Base-by-base conservation (phyloP, 2,113 vertebrate genomes). In the Lepus europaeus region DNA sequence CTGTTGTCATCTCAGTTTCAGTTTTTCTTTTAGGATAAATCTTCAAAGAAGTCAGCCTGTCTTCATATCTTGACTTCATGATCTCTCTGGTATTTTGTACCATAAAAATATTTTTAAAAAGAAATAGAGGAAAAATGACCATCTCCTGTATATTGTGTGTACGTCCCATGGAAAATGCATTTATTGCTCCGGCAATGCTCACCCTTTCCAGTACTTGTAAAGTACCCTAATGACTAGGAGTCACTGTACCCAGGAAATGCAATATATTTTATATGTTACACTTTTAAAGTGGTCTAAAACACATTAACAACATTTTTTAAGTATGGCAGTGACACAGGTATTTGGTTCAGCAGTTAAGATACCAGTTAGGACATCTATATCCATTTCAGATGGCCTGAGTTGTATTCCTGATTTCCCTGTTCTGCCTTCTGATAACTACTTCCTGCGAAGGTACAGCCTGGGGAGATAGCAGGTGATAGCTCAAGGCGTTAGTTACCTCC, bases 11-110 rank as follows among this genome's bases (percentile, higher is more conserved):
- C 53, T 90, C 59, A 72, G 66, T 68, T 94, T 91, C 70, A 93
- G 73, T 93, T 95, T 97, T 90, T 94, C 83, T 45, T 94, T 87
- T 14, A 81, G 69, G 68, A 85, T 68, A 91, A 59, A 90, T 89
- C 61, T 51, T 94, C 77, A 66, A 90, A 6, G 33, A 95, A 95
- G 53, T 88, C 69, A 92, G 56, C 29, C 11, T 74, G 70, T 79
- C 59, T 94, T 93, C 14, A 69, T 83, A 91, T 64, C 72, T 81
- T 96, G 25, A 90, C 77, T 90, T 96, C 49, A 77, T 68, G 36
- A 63, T 80, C 33, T 83, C 53, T 73, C 19, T 29, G 64, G 39
- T 84, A 91, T 94, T 91, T 93, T 56, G 9, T 84, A 70, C 29
- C 64, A 95, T 23, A 84, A 73, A 92, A 91, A 51, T 76, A 33